Conservation (phyloP, 2,797 vertebrate species). For the Hemibagrus guttatus region DNA sequence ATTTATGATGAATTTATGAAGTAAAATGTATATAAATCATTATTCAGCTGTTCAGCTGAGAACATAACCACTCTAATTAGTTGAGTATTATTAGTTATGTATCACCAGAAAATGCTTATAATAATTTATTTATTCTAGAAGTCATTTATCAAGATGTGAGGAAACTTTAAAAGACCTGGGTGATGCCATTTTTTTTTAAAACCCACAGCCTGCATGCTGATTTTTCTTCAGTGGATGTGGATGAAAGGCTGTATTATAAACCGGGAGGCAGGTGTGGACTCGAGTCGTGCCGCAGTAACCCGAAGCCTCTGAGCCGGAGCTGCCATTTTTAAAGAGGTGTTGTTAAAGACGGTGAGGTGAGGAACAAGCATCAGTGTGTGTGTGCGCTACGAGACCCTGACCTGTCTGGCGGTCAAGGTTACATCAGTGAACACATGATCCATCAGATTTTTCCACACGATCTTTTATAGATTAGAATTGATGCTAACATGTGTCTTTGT, state of each 20-base stretch:
- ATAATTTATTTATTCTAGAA: background rate
- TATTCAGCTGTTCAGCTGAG: background rate
- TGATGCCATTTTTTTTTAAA: constrained; percentile 56
- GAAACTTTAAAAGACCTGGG: constrained; percentile 48
- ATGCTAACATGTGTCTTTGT: background rate
- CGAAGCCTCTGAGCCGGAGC: constrained; percentile 48
- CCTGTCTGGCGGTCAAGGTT: constrained; percentile 63
- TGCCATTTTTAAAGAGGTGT: constrained; percentile 67
- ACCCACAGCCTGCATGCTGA: constrained; percentile 63
- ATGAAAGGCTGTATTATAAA: constrained; percentile 71
- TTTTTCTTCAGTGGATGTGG: constrained; percentile 50
- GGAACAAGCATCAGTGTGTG: constrained; percentile 69
- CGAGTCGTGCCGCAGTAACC: constrained; percentile 57
- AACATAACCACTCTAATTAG: background rate
- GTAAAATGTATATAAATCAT: background rate
- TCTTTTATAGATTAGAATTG: background rate
- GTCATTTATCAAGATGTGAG: constrained; percentile 46
- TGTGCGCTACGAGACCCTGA: constrained; percentile 24
- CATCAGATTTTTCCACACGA: background rate
- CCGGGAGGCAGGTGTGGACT: constrained; percentile 48
- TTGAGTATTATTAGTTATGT: background rate
- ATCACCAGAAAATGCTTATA: no score
- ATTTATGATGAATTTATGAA: background rate
- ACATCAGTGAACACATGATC: constrained; percentile 55
- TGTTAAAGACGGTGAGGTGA: constrained; percentile 57